These are phyloP conservation scores for Pristis pectinata DNA, from an alignment of 2,797 vertebrate species.

Conservation along the genomic window DNA sequence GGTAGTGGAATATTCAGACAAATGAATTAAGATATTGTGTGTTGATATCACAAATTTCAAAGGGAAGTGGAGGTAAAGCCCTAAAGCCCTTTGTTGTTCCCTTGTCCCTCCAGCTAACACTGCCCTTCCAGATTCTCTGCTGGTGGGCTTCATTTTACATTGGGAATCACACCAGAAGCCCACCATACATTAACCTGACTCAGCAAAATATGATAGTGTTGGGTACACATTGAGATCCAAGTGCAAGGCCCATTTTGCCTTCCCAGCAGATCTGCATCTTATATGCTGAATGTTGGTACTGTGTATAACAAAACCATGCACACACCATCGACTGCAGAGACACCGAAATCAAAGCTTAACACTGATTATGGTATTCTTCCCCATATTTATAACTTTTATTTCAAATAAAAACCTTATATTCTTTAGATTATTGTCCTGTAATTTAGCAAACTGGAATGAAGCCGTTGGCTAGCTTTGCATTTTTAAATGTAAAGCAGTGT, in stretches of 20 bases:
- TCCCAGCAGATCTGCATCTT: not conserved
- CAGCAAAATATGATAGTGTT: not conserved
- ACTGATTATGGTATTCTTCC: not conserved
- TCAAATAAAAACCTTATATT: not conserved
- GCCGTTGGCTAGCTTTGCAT: conserved; percentile 15
- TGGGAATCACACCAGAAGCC: no score
- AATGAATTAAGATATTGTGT: not conserved
- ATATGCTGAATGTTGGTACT: not conserved
- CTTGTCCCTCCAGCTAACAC: not conserved
- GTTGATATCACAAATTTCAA: not conserved
- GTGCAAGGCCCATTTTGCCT: not conserved
- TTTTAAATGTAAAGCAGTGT: conserved; percentile 2
- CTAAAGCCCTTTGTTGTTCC: not conserved
- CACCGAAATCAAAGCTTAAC: not conserved
- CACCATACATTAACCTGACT: not conserved
- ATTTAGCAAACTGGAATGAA: conserved; percentile 23
- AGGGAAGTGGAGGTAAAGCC: not conserved
- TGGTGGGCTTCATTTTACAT: not conserved
- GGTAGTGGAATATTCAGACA: no score
- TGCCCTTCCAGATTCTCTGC: not conserved
- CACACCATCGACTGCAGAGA: not conserved
- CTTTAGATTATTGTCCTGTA: not conserved
- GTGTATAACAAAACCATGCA: not conserved
- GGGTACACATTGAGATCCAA: not conserved
- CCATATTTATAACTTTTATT: not conserved